Percentiles rank a stretch among this genome's conserved stretches.
Evolutionary conservation across 2,797 vertebrate genomes (phyloP).

Genomic region (Tadarida brasiliensis): DNA sequence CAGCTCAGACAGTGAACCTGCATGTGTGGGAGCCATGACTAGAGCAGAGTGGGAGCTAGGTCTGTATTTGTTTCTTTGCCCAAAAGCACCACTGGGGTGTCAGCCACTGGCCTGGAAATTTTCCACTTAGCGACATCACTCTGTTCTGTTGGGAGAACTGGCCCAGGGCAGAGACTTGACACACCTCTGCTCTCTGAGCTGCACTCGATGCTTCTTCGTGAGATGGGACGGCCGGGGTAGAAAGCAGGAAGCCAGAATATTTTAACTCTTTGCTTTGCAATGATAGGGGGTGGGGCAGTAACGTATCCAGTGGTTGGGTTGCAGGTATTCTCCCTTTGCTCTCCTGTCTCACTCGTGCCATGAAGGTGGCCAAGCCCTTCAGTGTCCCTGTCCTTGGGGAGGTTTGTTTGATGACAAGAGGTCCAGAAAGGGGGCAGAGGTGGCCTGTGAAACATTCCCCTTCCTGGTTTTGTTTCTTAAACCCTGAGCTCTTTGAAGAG

Average conservation of each 20-base stretch:
- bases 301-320: fast-evolving
- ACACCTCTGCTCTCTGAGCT: not conserved
- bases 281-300: not conserved
- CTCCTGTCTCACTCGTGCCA: not conserved
- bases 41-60: not conserved
- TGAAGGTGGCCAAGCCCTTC: not conserved
- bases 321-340: not conserved
- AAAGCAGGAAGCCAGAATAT: not conserved
- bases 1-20: not conserved
- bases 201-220: not conserved
- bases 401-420: not conserved
- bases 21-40: fast-evolving
- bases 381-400: not conserved
- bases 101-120: slow-evolving; percentile 55
- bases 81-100: not conserved
- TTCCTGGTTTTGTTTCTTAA: slow-evolving; percentile 16
- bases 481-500: not conserved
- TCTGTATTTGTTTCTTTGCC: slow-evolving; percentile 5
- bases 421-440: not conserved
- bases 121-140: not conserved
- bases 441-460: not conserved
- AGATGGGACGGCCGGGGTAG: not conserved
- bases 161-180: not conserved
- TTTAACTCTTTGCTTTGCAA: not conserved
- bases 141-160: not conserved